Evolutionary conservation across 2,113 vertebrate species (phyloP), one percentile per base, ranked within the genome.

Genomic region (Siphamia tubifer): DNA sequence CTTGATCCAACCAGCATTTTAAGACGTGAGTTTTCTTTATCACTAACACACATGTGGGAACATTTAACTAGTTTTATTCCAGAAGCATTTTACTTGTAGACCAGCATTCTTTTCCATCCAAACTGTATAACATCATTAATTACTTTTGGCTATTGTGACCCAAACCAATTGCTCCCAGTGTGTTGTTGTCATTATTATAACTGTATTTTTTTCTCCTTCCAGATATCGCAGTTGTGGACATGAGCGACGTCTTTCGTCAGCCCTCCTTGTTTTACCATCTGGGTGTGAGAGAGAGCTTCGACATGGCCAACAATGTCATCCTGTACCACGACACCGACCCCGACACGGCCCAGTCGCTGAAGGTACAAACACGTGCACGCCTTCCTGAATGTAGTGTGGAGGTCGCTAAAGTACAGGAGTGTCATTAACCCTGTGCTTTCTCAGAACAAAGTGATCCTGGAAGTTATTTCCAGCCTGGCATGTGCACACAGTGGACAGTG

Each of bases 171-270:
- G n/a, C n/a, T n/a, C n/a, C n/a, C n/a, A n/a, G n/a, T n/a, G n/a
- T n/a, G n/a, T n/a, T n/a, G n/a, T n/a, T n/a, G 3, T 35, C 9
- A 2, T 10, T 30, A 7, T 10, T 16, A 34, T n/a, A 6, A 8
- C 9, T 28, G 12, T 53, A 21, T 54, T 6, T 48, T 38, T 80
- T 54, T 23, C 90, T 82, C 35, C n/a, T 10, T 31, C 19, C 89
- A 99, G 98, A 99, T 90, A 94, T 99, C 39, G 97, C 96, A 0
- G 92, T 99, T 12, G 96, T 98, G 86, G 96, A 99, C 80, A 95
- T 98, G 96, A 98, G 95, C 24, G 95, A 99, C 31, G 89, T 96
- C 76, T 96, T 92, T 84, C 92, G 93, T 52, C 96, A 97, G 3
- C 94, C 96, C 4, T 97, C 96, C 0, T 85, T 99, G 60, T 98